Conservation (phyloP, 2,797 vertebrate species). For the Tangara arthus region DNA sequence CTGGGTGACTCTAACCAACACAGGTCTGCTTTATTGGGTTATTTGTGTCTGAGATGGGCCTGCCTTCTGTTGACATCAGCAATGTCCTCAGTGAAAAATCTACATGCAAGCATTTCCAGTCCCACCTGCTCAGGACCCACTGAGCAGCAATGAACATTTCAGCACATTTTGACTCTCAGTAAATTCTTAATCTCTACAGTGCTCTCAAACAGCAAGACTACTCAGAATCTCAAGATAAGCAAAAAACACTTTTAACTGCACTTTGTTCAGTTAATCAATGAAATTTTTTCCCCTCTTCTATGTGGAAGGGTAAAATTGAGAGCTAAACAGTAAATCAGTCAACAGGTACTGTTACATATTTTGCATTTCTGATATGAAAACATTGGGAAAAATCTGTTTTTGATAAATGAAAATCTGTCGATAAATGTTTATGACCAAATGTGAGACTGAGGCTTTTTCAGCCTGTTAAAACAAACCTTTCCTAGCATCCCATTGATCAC, state of each 20-base stretch:
- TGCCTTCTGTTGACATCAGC: conserved; percentile 35
- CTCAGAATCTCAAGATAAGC: background rate
- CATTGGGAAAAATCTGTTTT: background rate
- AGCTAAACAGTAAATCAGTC: background rate
- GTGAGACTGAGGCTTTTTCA: background rate
- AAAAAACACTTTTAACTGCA: background rate
- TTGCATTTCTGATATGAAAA: background rate
- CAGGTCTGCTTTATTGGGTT: background rate
- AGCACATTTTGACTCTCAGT: background rate
- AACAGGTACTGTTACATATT: background rate
- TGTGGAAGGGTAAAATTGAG: background rate
- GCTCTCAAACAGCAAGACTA: background rate
- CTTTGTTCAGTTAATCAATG: background rate
- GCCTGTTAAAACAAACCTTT: background rate
- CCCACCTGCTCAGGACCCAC: conserved; percentile 1
- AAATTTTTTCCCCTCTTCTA: background rate
- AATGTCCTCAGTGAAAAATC: conserved; percentile 17
- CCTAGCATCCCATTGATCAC: background rate
- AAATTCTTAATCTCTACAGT: background rate
- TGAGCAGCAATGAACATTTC: background rate
- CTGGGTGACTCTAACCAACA: background rate
- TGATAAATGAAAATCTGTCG: background rate
- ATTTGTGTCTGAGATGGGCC: background rate
- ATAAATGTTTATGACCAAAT: background rate
- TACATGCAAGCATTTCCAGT: background rate